phyloP scores from a whole-genome alignment of 2,113 vertebrate species.

The Clinocottus analis region DNA sequence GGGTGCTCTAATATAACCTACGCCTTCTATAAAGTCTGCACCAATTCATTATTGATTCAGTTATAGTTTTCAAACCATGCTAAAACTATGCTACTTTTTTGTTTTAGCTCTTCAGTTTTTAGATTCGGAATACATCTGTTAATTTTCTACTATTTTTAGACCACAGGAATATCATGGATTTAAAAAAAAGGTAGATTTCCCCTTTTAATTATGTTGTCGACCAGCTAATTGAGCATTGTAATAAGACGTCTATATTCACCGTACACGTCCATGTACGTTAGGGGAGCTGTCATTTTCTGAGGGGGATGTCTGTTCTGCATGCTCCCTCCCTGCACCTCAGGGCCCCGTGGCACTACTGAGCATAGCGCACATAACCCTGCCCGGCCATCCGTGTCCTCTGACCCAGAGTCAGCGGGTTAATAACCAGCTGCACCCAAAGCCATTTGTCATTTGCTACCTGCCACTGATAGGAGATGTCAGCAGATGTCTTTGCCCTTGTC shows the following conservation, averaged over 20 bases:
- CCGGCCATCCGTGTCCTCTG: conserved; percentile 55
- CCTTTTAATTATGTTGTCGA: background rate
- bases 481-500: conserved; percentile 72
- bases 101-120: background rate
- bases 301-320: conserved; percentile 1
- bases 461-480: conserved; percentile 71
- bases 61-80: background rate
- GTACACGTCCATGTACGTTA: background rate
- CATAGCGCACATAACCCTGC: conserved; percentile 58
- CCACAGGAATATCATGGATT: background rate
- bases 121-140: background rate
- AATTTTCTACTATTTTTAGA: background rate
- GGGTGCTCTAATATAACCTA: background rate
- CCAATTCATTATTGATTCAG: background rate
- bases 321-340: conserved; percentile 16
- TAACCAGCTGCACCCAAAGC: conserved; percentile 66
- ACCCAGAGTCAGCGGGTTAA: conserved; percentile 77
- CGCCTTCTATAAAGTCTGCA: background rate
- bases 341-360: conserved; percentile 37
- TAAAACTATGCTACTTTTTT: background rate
- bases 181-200: background rate
- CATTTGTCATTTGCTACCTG: conserved; percentile 77
- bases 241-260: background rate
- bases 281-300: conserved; percentile 16
- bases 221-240: background rate